Base-by-base conservation (phyloP, 2,113 vertebrate species). In the Aegithalos caudatus region DNA sequence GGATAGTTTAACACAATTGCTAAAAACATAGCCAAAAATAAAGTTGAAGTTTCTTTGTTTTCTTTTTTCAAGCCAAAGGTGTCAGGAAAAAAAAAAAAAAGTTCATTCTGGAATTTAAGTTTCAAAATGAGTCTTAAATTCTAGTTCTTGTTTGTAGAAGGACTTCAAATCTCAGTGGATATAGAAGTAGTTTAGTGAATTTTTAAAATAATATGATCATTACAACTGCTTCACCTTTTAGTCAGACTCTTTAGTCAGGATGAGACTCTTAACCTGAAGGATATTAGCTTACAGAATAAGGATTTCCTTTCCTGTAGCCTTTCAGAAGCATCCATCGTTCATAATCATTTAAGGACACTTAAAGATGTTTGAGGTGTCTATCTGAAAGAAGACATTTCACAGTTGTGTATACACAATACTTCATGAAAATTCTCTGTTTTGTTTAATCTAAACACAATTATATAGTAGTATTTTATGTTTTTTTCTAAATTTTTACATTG, bases 361-460 rank as follows among this genome's bases (percentile, higher is more conserved):
- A 11, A 64, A 67, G 31, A 6, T 71, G 8, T 61, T 27, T 0
- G 0, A 12, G 6, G 7, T 25, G 14, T 50, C 38, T 38, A 3
- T 81, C 12, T 87, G 35, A 88, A 54, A 56, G 24, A 74, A 56
- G 28, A 20, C 5, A 54, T 69, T 67, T 90, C 65, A 23, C 28
- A 42, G 17, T 56, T 11, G 0, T 6, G 5, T 40, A 7, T 24
- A 17, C 11, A 53, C 5, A 45, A 18, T 21, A 74, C 9, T 38
- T 66, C 28, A 60, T 54, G 14, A 73, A 60, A 64, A 60, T 47
- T 56, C 10, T 81, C 35, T 42, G 1, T 37, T 74, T 74, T 65
- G 8, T 61, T 77, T 44, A 53, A 33, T 62, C 37, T 78, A 42
- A 69, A 73, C 22, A 45, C 10, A 58, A 29, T 40, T 40, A 24